Evolutionary conservation across 2,113 vertebrate genomes (phyloP).

Genomic region (Nothocercus nigrocapillus): DNA sequence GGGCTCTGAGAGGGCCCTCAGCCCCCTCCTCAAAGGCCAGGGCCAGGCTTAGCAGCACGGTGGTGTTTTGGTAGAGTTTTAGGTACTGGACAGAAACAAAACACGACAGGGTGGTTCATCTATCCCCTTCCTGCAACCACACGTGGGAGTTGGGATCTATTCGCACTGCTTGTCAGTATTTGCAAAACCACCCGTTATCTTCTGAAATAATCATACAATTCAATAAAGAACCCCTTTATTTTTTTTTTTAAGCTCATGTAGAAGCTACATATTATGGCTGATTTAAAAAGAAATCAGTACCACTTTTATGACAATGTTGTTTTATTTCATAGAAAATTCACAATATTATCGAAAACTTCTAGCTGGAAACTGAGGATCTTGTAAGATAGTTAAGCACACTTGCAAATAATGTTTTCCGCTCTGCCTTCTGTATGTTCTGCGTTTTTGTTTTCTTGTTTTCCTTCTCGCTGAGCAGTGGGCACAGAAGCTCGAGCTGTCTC

Average conservation of each 20-base stretch:
- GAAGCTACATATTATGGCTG: background rate
- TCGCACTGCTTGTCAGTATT: background rate
- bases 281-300: background rate
- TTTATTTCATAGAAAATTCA: background rate
- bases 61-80: background rate
- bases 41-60: background rate
- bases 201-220: background rate
- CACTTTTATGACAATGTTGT: fast-evolving
- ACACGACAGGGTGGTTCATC: background rate
- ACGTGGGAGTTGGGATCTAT: background rate
- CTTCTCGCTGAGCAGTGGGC: background rate
- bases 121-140: background rate
- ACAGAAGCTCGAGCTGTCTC: background rate
- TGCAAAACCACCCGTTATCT: background rate
- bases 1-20: background rate
- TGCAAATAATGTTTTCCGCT: background rate
- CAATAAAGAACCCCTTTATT: background rate
- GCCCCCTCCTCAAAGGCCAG: background rate
- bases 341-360: background rate
- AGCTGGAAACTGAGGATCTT: background rate
- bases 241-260: background rate
- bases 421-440: background rate
- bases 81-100: background rate
- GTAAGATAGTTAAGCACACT: background rate
- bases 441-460: background rate